Evolutionary conservation across 2,113 vertebrate species (phyloP), one percentile per base, ranked within the genome.

Genomic region (Labeo rohita): DNA sequence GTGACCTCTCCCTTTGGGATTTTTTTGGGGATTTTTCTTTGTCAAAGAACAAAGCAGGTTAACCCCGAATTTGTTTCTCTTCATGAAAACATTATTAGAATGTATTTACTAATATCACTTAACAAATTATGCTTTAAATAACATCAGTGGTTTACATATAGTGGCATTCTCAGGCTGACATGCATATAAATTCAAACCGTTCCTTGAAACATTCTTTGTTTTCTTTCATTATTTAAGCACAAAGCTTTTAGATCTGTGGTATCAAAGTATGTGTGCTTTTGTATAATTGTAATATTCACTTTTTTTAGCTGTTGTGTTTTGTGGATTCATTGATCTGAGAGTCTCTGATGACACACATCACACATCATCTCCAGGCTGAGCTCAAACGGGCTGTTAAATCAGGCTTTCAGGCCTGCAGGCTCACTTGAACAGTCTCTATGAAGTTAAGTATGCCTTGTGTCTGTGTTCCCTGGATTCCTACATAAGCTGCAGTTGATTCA

Each of bases 331-430:
- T 75, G 39, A 50, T 82, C 34, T 45, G 72, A 52, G 80, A 73
- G 39, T 78, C 54, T 87, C 73, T 80, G 47, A 80, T 87, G 47
- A 43, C 21, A 47, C 45, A 74, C 72, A 70, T 76, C 66, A 83
- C 78, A 80, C 78, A 82, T 68, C 47, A 36, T 85, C 84, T 79
- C 36, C 21, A 56, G 76, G 45, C 75, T 54, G 49, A 54, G 59
- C 61, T 85, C 74, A 72, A 52, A 73, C 61, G 63, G 43, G 54
- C 8, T 77, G 65, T 79, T 88, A 79, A 85, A 76, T 88, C 77
- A 36, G 47, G 81, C 76, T 75, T 78, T 43, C 52, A 43, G 63
- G 63, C 73, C 79, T 82, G 15, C 63, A 82, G 80, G 47, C 80
- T 82, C 63, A 52, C 45, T 82, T 28, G 8, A 82, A 68, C 45